These are phyloP conservation scores for Oreochromis mossambicus DNA, from an alignment of 2,797 vertebrate genomes.

Conservation along the genomic window DNA sequence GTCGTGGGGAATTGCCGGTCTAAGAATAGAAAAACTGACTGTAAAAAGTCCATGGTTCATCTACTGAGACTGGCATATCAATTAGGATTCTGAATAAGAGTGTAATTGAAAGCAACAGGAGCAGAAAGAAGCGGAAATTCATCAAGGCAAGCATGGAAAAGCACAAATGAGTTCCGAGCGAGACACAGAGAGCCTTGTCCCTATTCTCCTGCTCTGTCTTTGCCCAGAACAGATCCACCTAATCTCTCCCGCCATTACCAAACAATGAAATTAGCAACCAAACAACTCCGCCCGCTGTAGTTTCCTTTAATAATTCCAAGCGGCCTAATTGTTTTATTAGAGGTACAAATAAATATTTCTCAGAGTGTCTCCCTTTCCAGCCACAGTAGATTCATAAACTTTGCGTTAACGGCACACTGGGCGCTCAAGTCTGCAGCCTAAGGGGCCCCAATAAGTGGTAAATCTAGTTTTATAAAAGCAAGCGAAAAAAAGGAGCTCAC, in stretches of 20 bases:
- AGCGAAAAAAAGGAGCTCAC: slow-evolving; percentile 37
- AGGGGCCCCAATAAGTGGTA: slow-evolving; percentile 60
- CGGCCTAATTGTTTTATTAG: slow-evolving; percentile 67
- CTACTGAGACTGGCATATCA: slow-evolving; percentile 76
- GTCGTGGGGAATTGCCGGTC: slow-evolving; percentile 56
- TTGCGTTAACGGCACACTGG: slow-evolving; percentile 62
- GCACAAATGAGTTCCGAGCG: slow-evolving; percentile 75
- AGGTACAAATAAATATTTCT: slow-evolving; percentile 66
- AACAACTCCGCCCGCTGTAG: slow-evolving; percentile 54
- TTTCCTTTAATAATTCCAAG: slow-evolving; percentile 64
- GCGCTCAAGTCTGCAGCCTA: slow-evolving; percentile 53
- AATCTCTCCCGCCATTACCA: slow-evolving; percentile 56
- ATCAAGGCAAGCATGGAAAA: slow-evolving; percentile 82
- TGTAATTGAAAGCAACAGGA: slow-evolving; percentile 81
- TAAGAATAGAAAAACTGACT: slow-evolving; percentile 75
- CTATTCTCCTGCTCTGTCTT: slow-evolving; percentile 46
- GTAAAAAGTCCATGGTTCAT: slow-evolving; percentile 75
- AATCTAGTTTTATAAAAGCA: slow-evolving; percentile 72
- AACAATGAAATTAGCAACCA: slow-evolving; percentile 68
- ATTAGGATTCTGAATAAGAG: slow-evolving; percentile 79
- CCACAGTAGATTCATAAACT: slow-evolving; percentile 63
- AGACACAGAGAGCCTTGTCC: slow-evolving; percentile 52
- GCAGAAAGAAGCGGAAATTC: slow-evolving; percentile 80
- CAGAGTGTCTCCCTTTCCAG: slow-evolving; percentile 46
- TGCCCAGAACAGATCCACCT: slow-evolving; percentile 53